A percentile compares a stretch with the other conserved stretches of the same genome.
Conservation (phyloP, 2,797 vertebrate species). For the Oryzias sinensis region DNA sequence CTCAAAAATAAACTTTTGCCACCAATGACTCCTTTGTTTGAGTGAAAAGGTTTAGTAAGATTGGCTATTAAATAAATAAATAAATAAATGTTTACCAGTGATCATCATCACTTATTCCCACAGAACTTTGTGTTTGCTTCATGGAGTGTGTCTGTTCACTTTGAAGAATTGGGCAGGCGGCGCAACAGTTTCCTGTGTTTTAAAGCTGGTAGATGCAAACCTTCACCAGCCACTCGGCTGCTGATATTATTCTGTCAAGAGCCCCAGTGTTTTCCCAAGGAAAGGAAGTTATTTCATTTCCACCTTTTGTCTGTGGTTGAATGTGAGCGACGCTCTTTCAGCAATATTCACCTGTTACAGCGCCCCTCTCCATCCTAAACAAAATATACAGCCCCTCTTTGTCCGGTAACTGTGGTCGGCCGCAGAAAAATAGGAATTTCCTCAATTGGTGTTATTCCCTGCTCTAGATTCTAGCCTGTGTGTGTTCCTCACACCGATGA, state of each 20-base stretch:
- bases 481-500: background rate
- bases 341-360: conserved; percentile 94
- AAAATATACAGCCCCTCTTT: conserved; percentile 96
- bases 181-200: conserved; percentile 90
- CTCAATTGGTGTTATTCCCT: conserved; percentile 96
- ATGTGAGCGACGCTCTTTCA: conserved; percentile 97
- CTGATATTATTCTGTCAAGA: conserved; percentile 98
- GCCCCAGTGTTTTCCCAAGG: conserved; percentile 83
- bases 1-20: background rate
- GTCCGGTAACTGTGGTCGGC: conserved; percentile 88
- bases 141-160: conserved; percentile 72
- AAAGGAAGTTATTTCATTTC: conserved; percentile 99
- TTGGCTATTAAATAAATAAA: background rate
- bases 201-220: conserved; percentile 66
- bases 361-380: conserved; percentile 92
- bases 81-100: background rate
- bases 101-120: conserved; percentile 24
- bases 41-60: background rate
- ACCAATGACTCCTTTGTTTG: too few relatives aligned
- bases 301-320: conserved; percentile 96
- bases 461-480: conserved; percentile 80
- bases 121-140: conserved; percentile 43
- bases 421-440: conserved; percentile 98
- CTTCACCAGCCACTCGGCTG: conserved; percentile 82
- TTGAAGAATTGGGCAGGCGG: conserved; percentile 84